Conservation (phyloP, 2,797 vertebrate species). For the Otolemur crassicaudatus region DNA sequence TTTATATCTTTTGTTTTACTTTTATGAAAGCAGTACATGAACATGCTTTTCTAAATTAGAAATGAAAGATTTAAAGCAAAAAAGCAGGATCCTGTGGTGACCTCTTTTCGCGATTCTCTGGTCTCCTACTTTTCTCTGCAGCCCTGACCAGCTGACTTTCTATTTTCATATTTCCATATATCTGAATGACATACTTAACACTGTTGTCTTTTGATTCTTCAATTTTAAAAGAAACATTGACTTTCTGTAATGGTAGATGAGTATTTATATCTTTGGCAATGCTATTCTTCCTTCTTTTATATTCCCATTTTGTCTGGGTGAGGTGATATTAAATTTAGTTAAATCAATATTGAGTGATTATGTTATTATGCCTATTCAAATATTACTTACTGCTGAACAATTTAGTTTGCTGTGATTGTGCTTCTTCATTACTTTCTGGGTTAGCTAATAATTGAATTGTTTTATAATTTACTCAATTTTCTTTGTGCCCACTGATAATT, state of each 20-base stretch:
- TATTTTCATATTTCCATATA: not conserved
- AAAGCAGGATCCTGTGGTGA: not conserved
- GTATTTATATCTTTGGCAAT: not conserved
- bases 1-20: not conserved
- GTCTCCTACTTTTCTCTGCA: not conserved
- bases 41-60: not conserved
- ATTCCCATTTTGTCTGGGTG: not conserved
- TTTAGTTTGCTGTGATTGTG: constrained; percentile 1
- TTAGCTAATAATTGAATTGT: not conserved
- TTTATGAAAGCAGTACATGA: not conserved
- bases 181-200: not conserved
- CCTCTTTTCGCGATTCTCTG: not conserved
- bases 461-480: constrained; percentile 18
- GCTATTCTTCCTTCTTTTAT: not conserved
- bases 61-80: not conserved
- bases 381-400: not conserved
- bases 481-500: not conserved
- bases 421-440: not conserved
- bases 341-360: not conserved
- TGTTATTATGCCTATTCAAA: not conserved
- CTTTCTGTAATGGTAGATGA: not conserved
- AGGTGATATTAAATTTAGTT: not conserved
- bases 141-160: not conserved
- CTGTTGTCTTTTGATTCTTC: not conserved
- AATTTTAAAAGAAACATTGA: not conserved